Evolutionary conservation across 37 sponge, comb jelly and placozoan species (phyloP).

Genomic region (Agelas oroides): DNA sequence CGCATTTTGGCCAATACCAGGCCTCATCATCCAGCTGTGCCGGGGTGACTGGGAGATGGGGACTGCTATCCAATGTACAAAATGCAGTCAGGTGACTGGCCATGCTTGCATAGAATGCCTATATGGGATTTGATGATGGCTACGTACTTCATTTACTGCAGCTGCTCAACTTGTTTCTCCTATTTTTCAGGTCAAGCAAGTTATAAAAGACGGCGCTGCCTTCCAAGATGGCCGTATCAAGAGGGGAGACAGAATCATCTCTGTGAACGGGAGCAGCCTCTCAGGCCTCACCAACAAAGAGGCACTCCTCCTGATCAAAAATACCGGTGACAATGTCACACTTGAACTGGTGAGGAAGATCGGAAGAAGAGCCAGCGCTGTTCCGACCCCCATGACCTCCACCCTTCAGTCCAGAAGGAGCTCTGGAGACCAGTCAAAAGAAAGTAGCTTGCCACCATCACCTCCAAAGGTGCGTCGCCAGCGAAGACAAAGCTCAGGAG

Average conservation of each 20-base stretch:
- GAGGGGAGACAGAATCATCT: slow-evolving; percentile 67
- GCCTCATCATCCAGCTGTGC: too few species aligned
- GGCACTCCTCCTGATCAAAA: slow-evolving; percentile 55
- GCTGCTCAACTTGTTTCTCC: background rate
- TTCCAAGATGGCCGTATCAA: slow-evolving; percentile 55
- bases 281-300: slow-evolving; percentile 49
- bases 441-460: background rate
- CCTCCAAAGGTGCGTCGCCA: background rate
- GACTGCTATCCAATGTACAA: too few species aligned
- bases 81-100: too few species aligned
- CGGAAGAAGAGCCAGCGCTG: slow-evolving; percentile 27
- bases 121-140: too few species aligned
- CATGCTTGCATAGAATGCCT: too few species aligned
- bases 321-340: slow-evolving; percentile 49
- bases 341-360: slow-evolving; percentile 55
- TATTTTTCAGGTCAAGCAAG: slow-evolving; percentile 58
- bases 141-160: too few species aligned
- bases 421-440: slow-evolving; percentile 16
- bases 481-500: slow-evolving; percentile 12
- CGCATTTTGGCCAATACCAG: too few species aligned
- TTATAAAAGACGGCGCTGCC: slow-evolving; percentile 56
- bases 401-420: slow-evolving; percentile 10
- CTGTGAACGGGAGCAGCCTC: slow-evolving; percentile 65
- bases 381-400: slow-evolving; percentile 25
- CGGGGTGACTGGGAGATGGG: too few species aligned